Evolutionary conservation across 2,888 invertebrate species (phyloP), one percentile per base, ranked within the genome.

Genomic region (Rhaphigaster nebulosa): DNA sequence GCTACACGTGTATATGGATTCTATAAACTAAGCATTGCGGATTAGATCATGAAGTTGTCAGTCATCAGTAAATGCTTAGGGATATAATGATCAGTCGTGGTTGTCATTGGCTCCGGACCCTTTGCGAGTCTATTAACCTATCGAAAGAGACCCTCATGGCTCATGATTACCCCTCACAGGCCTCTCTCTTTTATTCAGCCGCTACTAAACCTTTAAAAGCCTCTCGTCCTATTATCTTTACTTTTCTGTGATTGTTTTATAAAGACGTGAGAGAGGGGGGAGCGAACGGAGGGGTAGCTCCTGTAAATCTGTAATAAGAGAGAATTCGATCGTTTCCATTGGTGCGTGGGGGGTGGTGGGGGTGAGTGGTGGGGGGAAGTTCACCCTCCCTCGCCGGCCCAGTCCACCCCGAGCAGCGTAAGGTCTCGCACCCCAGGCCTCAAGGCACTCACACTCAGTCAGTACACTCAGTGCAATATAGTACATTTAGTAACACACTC

Each of bases 301-400:
- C 60, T 41, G 88, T 88, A 91, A 92, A 92, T 92, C 91, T 91
- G 92, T 92, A 92, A 92, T 92, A 92, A 91, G 91, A 91, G 91
- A 87, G 91, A 90, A 91, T 91, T 91, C 92, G 92, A 92, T 92
- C 92, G 92, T 91, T 91, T 91, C 91, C 91, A 92, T 91, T 91
- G 92, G 92, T 56, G 91, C 87, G 52, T 54, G 70, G 84, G 88
- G 54, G 89, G 26, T 50, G 87, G 54, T 13, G 60, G 89, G 90
- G 90, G 60, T n/a, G 45, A 41, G 84, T 87, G 87, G 87, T 87
- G 56, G 70, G 54, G 84, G 89, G 91, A 76, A 89, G 41, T 41
- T 50, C 84, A n/a, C 84, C 84, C 84, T 50, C 84, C 45, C 84
- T 15, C 45, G 45, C 84, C 84, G 41, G 70, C 90, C 54, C 90